phyloP scores from a whole-genome alignment of 1,140 invertebrate species.

The Megalopta genalis region DNA sequence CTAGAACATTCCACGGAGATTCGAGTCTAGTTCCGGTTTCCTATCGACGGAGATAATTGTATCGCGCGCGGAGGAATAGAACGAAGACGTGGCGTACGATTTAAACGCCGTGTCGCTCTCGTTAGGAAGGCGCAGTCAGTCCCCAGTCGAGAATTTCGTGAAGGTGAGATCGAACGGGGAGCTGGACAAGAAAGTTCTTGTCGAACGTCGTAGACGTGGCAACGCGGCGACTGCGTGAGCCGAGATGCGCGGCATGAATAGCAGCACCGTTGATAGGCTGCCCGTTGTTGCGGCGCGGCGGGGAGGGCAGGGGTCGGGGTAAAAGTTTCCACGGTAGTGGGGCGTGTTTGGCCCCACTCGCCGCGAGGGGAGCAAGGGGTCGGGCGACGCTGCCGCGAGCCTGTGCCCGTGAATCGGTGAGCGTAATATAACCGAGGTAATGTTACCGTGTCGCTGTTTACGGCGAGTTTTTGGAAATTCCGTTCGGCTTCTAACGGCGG shows the following conservation, averaged over 20 bases:
- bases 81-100: too few species aligned
- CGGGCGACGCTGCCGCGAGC: slow-evolving; percentile 8
- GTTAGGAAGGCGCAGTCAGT: too few species aligned
- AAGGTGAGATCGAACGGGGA: background rate
- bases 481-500: background rate
- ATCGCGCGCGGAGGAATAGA: too few species aligned
- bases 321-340: slow-evolving; percentile 65
- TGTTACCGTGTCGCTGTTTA: slow-evolving; percentile 48
- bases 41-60: background rate
- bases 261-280: slow-evolving; percentile 53
- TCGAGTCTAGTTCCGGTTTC: background rate
- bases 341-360: background rate
- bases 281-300: slow-evolving; percentile 8
- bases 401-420: slow-evolving; percentile 25
- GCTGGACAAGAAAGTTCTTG: slow-evolving; percentile 59
- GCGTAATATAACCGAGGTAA: slow-evolving; percentile 57
- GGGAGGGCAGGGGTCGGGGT: slow-evolving; percentile 5
- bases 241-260: slow-evolving; percentile 71
- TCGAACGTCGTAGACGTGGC: slow-evolving; percentile 46
- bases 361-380: slow-evolving; percentile 1
- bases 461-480: slow-evolving; percentile 55
- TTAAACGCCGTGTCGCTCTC: too few species aligned
- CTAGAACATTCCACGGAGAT: background rate
- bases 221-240: slow-evolving; percentile 67
- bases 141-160: background rate